Base-by-base conservation (phyloP, 1,140 invertebrate genomes). In the Coptotermes formosanus region DNA sequence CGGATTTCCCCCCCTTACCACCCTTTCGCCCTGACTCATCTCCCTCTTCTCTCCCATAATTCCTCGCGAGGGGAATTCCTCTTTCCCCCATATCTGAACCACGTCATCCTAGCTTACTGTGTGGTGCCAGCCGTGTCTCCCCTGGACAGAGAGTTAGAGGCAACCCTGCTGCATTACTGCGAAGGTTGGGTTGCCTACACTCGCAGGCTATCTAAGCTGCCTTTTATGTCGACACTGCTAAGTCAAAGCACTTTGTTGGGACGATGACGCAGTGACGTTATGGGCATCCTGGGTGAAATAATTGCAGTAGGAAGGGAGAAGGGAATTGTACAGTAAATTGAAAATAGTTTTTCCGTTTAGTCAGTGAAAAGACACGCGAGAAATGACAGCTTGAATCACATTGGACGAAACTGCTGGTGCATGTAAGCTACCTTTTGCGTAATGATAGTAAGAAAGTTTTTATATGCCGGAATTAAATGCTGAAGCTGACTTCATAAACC, bases 21-120 rank as follows among this genome's bases (percentile, higher is more conserved):
- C 64, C 64, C 64, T 75, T 75, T 75, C 64, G 64, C 64, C 64
- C 64, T 75, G 64, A 75, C 64, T 75, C 64, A 75, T 75, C 64
- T 75, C 64, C 64, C 64, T 75, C 64, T 30, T 75, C 2, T n/a
- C n/a, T 75, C 64, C 64, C 64, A 75, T 75, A 75, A 75, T 75
- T 75, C 25, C 64, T 30, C 64, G 64, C 64, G 64, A n/a, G 64
- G 64, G 64, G 64, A 75, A 75, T 75, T 25, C 64, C 64, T 75
- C 25, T n/a, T 75, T 30, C 64, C 64, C 64, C 64, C 52, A 75
- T 30, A 75, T 30, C 25, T 14, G n/a, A 6, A 75, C n/a, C 64
- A 30, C 64, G n/a, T 75, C 64, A 75, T 75, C 25, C 25, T 75
- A 75, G n/a, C 25, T 25, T 75, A 25, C 25, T 75, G n/a, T 75